Evolutionary conservation across 2,113 vertebrate species (phyloP).

Genomic region (Recurvirostra avosetta): DNA sequence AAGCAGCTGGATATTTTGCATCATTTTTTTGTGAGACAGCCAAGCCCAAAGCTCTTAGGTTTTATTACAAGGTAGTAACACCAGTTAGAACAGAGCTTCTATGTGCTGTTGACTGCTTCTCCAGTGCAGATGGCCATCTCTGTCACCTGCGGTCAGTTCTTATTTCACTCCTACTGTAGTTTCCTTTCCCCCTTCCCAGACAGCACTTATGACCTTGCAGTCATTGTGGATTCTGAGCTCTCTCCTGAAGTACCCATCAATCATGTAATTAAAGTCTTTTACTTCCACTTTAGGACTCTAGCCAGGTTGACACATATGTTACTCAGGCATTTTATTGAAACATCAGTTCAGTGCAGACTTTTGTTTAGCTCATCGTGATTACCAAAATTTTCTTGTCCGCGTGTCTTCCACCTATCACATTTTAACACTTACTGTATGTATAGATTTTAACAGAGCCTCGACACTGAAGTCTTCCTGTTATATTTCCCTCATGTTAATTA

Average conservation of each 20-base stretch:
- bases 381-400: not conserved
- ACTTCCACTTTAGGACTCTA: not conserved
- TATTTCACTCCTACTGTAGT: not conserved
- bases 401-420: not conserved
- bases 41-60: not conserved
- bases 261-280: not conserved
- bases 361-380: not conserved
- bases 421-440: not conserved
- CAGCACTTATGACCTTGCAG: not conserved
- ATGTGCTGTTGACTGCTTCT: not conserved
- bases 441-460: not conserved
- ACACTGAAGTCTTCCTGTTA: not conserved
- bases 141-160: not conserved
- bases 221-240: not conserved
- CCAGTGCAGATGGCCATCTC: not conserved
- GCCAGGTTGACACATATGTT: conserved; percentile 29
- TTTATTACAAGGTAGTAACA: not conserved
- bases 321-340: not conserved
- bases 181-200: not conserved
- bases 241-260: not conserved
- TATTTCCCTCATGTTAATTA: not conserved
- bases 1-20: conserved; percentile 22
- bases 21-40: conserved; percentile 15
- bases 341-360: not conserved
- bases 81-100: not conserved